Base-by-base conservation (phyloP, 2,797 vertebrate species). In the Lepus townsendii region DNA sequence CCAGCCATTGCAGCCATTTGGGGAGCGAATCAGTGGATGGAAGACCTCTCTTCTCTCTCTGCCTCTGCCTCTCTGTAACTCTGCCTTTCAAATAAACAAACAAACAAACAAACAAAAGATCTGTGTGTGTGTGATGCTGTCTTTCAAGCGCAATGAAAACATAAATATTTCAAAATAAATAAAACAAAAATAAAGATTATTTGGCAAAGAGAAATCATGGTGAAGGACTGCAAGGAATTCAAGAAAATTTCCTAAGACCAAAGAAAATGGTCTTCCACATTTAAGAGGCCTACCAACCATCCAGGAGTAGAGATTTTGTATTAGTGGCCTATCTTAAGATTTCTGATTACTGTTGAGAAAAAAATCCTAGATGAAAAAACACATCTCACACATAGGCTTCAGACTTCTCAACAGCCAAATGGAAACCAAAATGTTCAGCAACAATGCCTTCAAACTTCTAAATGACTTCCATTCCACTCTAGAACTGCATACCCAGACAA, bases 371-470 rank as follows among this genome's bases (percentile, higher is more conserved):
- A 77, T 76, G 35, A 84, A 91, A 50, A 76, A 60, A 14, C 17
- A 83, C 9, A 72, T 72, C 47, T 89, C 47, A 68, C 27, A 96
- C 30, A 75, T 87, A 90, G 60, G 16, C 20, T 88, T 92, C 82
- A 77, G n/a, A 93, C 19, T 30, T 80, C 54, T 88, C 78, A 42
- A 78, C 9, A 86, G 42, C 16, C 50, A 78, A 84, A 54, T 3
- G n/a, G 16, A 95, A 94, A 80, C 17, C 30, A 63, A 92, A 96
- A 72, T 72, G 83, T 47, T 26, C 73, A 95, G 65, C 1, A 78
- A 16, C 26, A 26, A 42, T 7, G 5, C 14, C 62, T 93, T 78
- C 12, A 69, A 57, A 89, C 16, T 87, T 69, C 35, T 73, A 93
- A 88, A 35, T 69, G 50, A 95, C 32, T 96, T 80, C 52, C 42